phyloP scores from a whole-genome alignment of 2,797 vertebrate species.

The Chromis chromis region DNA sequence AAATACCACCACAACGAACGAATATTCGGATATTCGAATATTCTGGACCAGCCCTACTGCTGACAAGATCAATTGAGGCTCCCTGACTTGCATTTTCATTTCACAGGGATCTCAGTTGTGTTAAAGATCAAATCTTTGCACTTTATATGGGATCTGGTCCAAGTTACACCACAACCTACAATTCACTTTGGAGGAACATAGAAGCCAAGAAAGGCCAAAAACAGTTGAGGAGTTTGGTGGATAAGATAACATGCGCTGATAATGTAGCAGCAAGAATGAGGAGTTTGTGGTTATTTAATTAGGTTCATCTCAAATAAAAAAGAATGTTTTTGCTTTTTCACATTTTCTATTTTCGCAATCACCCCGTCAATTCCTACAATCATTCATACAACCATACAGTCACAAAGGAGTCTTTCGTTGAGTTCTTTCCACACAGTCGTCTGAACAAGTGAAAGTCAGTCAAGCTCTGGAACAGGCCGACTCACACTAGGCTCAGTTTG shows the following conservation, averaged over 20 bases:
- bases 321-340: too few species aligned
- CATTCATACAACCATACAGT: too few species aligned
- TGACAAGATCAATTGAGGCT: background rate
- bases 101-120: background rate
- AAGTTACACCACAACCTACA: background rate
- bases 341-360: too few species aligned
- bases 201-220: background rate
- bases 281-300: background rate
- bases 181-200: background rate
- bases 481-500: conserved; percentile 40
- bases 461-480: conserved; percentile 24
- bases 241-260: too few species aligned
- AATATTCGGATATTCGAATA: too few species aligned
- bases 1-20: too few species aligned
- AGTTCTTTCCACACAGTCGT: conserved; percentile 4
- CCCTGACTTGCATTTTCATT: background rate
- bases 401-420: background rate
- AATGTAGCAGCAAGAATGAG: background rate
- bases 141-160: background rate
- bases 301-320: too few species aligned
- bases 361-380: too few species aligned
- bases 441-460: conserved; percentile 42
- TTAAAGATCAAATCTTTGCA: background rate
- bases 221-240: background rate
- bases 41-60: too few species aligned